Base-by-base conservation (phyloP, 2,797 vertebrate genomes). In the Ctenosaura bakeri region DNA sequence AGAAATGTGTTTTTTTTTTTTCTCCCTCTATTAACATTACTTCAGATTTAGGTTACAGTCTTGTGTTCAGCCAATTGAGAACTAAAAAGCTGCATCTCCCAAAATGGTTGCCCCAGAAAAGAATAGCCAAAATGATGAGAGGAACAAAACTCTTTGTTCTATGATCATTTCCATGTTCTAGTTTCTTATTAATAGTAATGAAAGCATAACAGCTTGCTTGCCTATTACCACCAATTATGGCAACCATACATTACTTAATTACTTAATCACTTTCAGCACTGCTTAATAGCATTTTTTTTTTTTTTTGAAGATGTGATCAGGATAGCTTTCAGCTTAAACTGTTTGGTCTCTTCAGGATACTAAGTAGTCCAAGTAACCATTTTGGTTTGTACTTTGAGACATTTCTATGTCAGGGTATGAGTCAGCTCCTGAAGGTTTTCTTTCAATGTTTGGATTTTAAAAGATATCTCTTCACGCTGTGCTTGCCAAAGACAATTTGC, bases 171-270 rank as follows among this genome's bases (percentile, higher is more conserved):
- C 52, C 6, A 38, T 13, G 46, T 42, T 83, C 24, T 42, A 20
- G 1, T 35, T 62, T 83, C 54, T 59, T 18, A 64, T 64, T 64
- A 64, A 83, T 35, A 83, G 42, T 38, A 83, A n/a, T 26, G 20
- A 59, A 83, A 12, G 59, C 20, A 38, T 35, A 59, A 76, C 20
- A 29, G 22, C 13, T 59, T 76, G 71, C n/a, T 38, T 32, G 14
- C 3, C 26, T 50, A n/a, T 71, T 85, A 69, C 32, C 42, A 56
- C 1, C n/a, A 26, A 26, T 86, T n/a, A 86, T 69, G 64, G 29
- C 38, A 71, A 52, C 64, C n/a, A 78, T 87, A 52, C 32, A 26
- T 79, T 87, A 54, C 66, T 85, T n/a, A 46, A 77, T 59, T 76
- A 62, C 24, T 85, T 69, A 73, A 85, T 52, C 46, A 86, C 73